Percentiles rank a stretch among this genome's conserved stretches.
Evolutionary conservation across 2,888 invertebrate genomes (phyloP).

Genomic region (Ectemnius cavifrons): DNA sequence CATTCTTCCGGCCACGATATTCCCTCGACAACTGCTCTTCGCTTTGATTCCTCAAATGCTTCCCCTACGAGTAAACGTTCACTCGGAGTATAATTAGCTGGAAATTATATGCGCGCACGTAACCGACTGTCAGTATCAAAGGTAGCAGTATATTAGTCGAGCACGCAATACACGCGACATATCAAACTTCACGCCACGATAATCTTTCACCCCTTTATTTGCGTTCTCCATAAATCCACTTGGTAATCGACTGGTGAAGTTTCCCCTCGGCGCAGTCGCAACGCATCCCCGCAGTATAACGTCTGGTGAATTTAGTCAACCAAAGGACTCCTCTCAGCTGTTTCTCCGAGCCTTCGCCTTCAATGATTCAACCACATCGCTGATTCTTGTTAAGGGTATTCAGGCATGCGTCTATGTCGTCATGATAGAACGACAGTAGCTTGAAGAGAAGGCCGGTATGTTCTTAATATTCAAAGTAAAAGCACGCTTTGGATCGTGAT

Average conservation of each 20-base stretch:
- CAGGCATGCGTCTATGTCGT: slow-evolving; percentile 12
- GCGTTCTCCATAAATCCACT: too few relatives aligned
- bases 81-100: slow-evolving; percentile 42
- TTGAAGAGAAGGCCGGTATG: slow-evolving; percentile 10
- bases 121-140: slow-evolving; percentile 29
- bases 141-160: slow-evolving; percentile 35
- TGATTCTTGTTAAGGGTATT: slow-evolving; percentile 25
- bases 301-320: slow-evolving; percentile 58
- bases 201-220: slow-evolving; percentile 29
- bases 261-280: background rate
- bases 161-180: slow-evolving; percentile 48
- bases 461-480: slow-evolving; percentile 27
- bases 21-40: too few relatives aligned
- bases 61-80: background rate
- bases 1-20: too few relatives aligned
- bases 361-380: too few relatives aligned
- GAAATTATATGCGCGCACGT: slow-evolving; percentile 47
- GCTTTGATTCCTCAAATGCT: slow-evolving; percentile 6
- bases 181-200: slow-evolving; percentile 55
- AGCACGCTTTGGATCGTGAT: slow-evolving; percentile 6
- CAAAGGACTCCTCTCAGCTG: slow-evolving; percentile 43
- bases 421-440: background rate
- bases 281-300: slow-evolving; percentile 37
- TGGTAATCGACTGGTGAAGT: too few relatives aligned
- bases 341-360: slow-evolving; percentile 25